Percentiles rank a stretch among this genome's conserved stretches.
Conservation (phyloP, 2,113 vertebrate species). For the Myotis lucifugus region DNA sequence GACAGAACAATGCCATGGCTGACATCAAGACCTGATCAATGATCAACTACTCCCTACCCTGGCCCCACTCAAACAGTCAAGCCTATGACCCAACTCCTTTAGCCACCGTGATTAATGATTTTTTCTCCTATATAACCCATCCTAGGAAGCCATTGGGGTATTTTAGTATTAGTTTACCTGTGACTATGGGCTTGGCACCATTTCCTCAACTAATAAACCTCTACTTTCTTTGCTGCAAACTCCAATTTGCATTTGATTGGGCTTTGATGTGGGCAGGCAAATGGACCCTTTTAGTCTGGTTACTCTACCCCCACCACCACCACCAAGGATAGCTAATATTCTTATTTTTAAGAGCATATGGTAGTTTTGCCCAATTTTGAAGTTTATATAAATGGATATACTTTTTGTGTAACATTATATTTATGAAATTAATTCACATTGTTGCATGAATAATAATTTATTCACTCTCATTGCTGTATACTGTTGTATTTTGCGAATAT, state of each 20-base stretch:
- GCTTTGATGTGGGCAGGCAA: background rate
- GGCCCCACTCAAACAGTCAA: background rate
- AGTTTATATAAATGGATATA: background rate
- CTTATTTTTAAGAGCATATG: background rate
- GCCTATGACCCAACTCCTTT: background rate
- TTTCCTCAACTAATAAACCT: background rate
- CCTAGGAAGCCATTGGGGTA: background rate
- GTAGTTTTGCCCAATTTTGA: background rate
- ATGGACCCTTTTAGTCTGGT: background rate
- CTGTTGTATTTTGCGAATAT: background rate
- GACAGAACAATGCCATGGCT: background rate
- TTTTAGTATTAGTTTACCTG: background rate
- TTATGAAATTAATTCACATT: background rate
- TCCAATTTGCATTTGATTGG: background rate
- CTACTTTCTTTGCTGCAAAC: background rate
- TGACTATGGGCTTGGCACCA: background rate
- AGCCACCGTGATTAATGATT: background rate
- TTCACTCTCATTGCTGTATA: background rate
- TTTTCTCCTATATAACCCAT: background rate
- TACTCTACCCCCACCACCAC: rapidly evolving
- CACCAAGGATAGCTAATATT: background rate
- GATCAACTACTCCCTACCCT: background rate
- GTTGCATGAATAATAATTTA: background rate
- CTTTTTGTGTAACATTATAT: background rate
- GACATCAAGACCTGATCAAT: background rate